A percentile compares a stretch with the other conserved stretches of the same genome.
Evolutionary conservation across 1,140 invertebrate genomes (phyloP).

Genomic region (Aphidius gifuensis): DNA sequence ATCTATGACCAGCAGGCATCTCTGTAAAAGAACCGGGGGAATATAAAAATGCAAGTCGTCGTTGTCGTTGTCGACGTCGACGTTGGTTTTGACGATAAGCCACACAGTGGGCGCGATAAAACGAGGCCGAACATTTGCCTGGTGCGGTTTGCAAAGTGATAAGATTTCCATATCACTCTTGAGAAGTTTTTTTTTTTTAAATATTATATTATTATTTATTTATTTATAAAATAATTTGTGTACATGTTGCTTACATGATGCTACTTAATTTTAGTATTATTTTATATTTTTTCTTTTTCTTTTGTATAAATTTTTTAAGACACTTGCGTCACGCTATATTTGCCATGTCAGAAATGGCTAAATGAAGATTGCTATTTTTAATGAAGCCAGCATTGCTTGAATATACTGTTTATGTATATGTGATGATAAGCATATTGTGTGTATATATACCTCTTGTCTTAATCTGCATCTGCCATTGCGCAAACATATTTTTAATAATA

Average conservation of each 20-base stretch:
- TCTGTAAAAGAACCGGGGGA: slow-evolving; percentile 5
- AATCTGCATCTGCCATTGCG: too few relatives aligned
- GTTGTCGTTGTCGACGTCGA: neutral
- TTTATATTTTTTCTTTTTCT: too few relatives aligned
- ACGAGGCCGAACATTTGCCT: slow-evolving; percentile 48
- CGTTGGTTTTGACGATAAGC: slow-evolving; percentile 16
- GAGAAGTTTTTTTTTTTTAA: slow-evolving; percentile 42
- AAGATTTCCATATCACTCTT: slow-evolving; percentile 50
- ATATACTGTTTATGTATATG: too few relatives aligned
- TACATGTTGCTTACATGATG: too few relatives aligned
- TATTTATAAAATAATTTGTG: neutral
- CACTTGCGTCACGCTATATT: too few relatives aligned
- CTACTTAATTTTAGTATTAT: too few relatives aligned
- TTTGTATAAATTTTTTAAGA: too few relatives aligned
- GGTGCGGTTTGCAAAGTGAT: slow-evolving; percentile 29
- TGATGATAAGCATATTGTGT: too few relatives aligned
- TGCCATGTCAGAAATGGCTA: neutral
- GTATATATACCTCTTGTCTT: too few relatives aligned
- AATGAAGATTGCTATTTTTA: slow-evolving; percentile 52
- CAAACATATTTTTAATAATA: too few relatives aligned
- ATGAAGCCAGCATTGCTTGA: slow-evolving; percentile 31
- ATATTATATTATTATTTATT: slow-evolving; percentile 18
- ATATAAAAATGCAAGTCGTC: slow-evolving; percentile 24
- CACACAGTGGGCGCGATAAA: slow-evolving; percentile 33
- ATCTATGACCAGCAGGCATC: slow-evolving; percentile 15